phyloP scores from a whole-genome alignment of 2,797 vertebrate species.

The Myotis findleyi region DNA sequence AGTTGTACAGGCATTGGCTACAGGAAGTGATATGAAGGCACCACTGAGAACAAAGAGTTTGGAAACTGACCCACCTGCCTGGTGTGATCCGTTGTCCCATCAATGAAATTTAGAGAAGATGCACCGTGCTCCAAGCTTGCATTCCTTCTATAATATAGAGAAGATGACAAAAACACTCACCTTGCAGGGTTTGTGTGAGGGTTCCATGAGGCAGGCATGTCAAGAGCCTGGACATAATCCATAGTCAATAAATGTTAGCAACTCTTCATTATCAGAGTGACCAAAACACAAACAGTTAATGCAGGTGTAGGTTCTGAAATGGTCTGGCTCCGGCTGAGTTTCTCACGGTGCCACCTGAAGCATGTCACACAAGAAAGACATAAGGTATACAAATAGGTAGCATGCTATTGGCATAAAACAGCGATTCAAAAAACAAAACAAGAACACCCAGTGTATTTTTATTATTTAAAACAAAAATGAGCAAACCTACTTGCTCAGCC shows the following conservation, averaged over 20 bases:
- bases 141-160: not conserved
- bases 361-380: fast-evolving
- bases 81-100: fast-evolving
- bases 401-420: fast-evolving
- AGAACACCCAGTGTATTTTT: not conserved
- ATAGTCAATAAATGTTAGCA: too few species aligned
- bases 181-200: too few species aligned
- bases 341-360: not conserved
- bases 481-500: not conserved
- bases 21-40: not conserved
- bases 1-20: not conserved
- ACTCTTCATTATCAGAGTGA: not conserved
- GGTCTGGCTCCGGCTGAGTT: fast-evolving
- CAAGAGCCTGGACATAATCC: too few species aligned
- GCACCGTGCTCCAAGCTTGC: fast-evolving
- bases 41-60: fast-evolving
- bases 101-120: too few species aligned
- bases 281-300: too few species aligned
- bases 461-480: not conserved
- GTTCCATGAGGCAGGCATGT: too few species aligned
- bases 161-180: too few species aligned
- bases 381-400: fast-evolving
- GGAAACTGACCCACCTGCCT: too few species aligned
- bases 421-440: too few species aligned
- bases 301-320: not conserved